These are phyloP conservation scores for Pollachius pollachius DNA, from an alignment of 2,113 vertebrate genomes.

Conservation along the genomic window DNA sequence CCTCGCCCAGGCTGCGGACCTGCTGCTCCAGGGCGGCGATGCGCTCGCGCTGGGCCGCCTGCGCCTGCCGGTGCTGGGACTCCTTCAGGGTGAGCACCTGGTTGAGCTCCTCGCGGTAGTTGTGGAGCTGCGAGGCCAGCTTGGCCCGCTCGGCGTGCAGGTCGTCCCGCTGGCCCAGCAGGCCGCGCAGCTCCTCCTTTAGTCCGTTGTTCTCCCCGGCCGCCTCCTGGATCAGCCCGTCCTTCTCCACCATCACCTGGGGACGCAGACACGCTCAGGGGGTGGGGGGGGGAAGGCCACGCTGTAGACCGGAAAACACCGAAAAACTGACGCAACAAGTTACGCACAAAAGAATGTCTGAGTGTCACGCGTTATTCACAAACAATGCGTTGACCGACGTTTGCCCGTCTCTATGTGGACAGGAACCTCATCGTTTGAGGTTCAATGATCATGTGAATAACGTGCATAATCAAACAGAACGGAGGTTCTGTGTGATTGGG, in stretches of 20 bases:
- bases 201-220: slow-evolving; percentile 89
- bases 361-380: too few relatives aligned
- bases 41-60: slow-evolving; percentile 78
- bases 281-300: too few relatives aligned
- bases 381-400: too few relatives aligned
- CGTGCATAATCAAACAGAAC: too few relatives aligned
- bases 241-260: slow-evolving; percentile 87
- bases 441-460: too few relatives aligned
- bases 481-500: too few relatives aligned
- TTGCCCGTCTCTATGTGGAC: too few relatives aligned
- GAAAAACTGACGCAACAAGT: too few relatives aligned
- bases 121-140: slow-evolving; percentile 83
- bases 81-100: slow-evolving; percentile 93
- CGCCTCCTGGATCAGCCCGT: slow-evolving; percentile 90
- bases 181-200: slow-evolving; percentile 84
- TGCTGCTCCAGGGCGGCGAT: slow-evolving; percentile 77
- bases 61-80: slow-evolving; percentile 88
- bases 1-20: slow-evolving; percentile 33
- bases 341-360: too few relatives aligned
- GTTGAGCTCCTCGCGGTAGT: slow-evolving; percentile 87
- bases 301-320: background rate
- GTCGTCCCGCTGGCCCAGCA: slow-evolving; percentile 85
- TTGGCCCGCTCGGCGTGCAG: slow-evolving; percentile 91
- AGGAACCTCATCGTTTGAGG: too few relatives aligned
- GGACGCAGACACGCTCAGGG: slow-evolving; percentile 7